Evolutionary conservation across 2,888 invertebrate species (phyloP), one percentile per base, ranked within the genome.

Genomic region (Heterodera filipjevi): DNA sequence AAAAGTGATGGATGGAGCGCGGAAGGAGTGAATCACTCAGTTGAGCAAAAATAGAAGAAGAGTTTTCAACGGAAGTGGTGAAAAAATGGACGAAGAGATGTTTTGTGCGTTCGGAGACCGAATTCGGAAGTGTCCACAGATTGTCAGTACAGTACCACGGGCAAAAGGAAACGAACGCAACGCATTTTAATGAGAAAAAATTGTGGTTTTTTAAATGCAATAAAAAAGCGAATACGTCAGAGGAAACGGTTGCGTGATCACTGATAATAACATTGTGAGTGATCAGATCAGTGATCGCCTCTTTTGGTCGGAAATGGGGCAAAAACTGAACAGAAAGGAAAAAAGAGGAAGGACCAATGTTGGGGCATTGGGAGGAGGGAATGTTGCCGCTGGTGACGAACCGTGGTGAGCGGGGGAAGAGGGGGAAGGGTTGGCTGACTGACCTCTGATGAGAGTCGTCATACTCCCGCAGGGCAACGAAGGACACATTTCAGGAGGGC

Each of bases 1-100:
- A 59, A 53, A 59, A 59, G 59, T 59, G 59, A 59, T 59, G 59
- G 59, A 59, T 59, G 59, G 59, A n/a, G 59, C 59, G 59, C 59
- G 59, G 8, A 59, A 59, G 27, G 27, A 22, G 8, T 59, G 59
- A 59, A n/a, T 59, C 59, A 59, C 27, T 59, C 59, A 59, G 53
- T 59, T 59, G 59, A 59, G n/a, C 22, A 27, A 59, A 19, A 6
- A 53, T 19, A 22, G 53, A 22, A 27, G 59, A n/a, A 27, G 59
- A 22, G 59, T 59, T 59, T 59, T 59, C 59, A 59, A 59, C 59
- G 59, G 59, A 59, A 59, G 27, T 59, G 59, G 12, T 22, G 10
- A 6, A 30, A 59, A 59, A 53, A 53, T 39, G 39, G 39, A 19
- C 22, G 53, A 6, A 22, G 59, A 59, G 59, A 59, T 59, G 59